Conservation (phyloP, 2,888 invertebrate species). For the Thecocarcelia acutangulata region DNA sequence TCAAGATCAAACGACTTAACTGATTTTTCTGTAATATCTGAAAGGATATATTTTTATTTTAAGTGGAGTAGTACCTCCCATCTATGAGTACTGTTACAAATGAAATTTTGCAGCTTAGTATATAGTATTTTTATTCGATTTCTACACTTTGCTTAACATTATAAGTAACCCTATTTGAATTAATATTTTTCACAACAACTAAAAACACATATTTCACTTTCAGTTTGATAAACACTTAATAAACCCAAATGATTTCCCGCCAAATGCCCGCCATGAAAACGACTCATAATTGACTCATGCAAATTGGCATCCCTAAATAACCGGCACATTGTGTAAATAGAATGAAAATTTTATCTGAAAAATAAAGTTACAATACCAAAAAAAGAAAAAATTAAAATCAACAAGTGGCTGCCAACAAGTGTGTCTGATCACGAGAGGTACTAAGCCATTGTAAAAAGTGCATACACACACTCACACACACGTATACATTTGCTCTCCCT, state of each 20-base stretch:
- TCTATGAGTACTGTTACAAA: too few species aligned
- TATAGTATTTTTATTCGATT: too few species aligned
- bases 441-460: conserved; percentile 4
- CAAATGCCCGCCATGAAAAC: background rate
- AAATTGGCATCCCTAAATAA: conserved; percentile 47
- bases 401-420: conserved; percentile 66
- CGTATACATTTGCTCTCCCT: background rate
- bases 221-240: background rate
- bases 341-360: conserved; percentile 26
- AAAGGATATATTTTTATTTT: background rate
- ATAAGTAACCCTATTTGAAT: too few species aligned
- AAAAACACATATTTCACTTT: background rate
- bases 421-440: conserved; percentile 50
- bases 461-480: background rate
- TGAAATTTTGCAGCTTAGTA: too few species aligned
- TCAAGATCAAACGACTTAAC: too few species aligned
- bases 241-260: background rate
- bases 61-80: too few species aligned
- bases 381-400: conserved; percentile 38
- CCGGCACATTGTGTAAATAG: conserved; percentile 66
- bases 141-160: too few species aligned
- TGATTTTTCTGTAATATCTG: too few species aligned
- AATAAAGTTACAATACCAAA: conserved; percentile 31
- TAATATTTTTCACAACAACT: too few species aligned
- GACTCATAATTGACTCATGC: background rate